Base-by-base conservation (phyloP, 2,113 vertebrate genomes). In the Emydocephalus ijimae region DNA sequence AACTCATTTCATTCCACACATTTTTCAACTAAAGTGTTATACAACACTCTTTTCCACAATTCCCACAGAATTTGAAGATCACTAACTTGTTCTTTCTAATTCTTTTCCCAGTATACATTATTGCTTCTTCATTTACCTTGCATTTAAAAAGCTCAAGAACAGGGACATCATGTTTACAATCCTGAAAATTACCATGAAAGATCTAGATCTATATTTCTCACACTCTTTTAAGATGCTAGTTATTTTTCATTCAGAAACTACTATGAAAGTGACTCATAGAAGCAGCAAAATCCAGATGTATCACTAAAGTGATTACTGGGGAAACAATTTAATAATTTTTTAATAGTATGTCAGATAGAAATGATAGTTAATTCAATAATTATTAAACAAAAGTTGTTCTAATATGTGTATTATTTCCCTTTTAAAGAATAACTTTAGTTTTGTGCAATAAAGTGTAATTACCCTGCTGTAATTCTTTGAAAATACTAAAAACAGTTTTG, bases 251-350 rank as follows among this genome's bases (percentile, higher is more conserved):
- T 90, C 89, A 89, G 61, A 29, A 89, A 14, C 92, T n/a, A 57
- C 94, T 93, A 94, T 87, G 64, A 94, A 87, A 88, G 64, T 94
- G 92, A 95, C 92, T 96, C 95, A 95, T 9, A 94, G 89, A 92
- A 94, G 94, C 89, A 92, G 89, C 90, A 94, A 87, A 94, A 69
- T 93, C 92, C 45, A 93, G 81, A 94, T 91, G 91, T 94, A 89
- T 90, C 87, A 81, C 64, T 94, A 88, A 90, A 92, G 24, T 92
- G 92, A 93, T 87, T 85, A 93, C 69, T 92, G 69, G 93, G 90
- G 90, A 95, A 94, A 34, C 87, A 91, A 94, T 94, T 93, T 94
- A 94, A 92, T 92, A 87, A 81, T 86, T 18, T 50, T 95, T 93
- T 90, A 93, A 86, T 94, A 86, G 87, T 92, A 93, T 92, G 94